Base-by-base conservation (phyloP, 2,888 invertebrate genomes). In the Erynnis tages region DNA sequence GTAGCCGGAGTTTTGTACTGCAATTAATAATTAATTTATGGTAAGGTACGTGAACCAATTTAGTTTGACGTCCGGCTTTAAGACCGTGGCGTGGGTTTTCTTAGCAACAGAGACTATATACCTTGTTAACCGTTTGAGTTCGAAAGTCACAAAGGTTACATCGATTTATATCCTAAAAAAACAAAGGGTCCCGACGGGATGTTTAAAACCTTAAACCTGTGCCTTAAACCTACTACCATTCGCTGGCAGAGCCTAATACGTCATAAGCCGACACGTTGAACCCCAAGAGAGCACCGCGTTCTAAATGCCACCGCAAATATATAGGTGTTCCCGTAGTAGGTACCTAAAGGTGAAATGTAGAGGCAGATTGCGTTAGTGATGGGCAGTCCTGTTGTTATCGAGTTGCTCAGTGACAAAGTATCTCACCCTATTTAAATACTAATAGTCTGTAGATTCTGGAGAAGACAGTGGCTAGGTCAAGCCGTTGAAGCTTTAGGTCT, bases 1-100 rank as follows among this genome's bases (percentile, higher is more conserved):
- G n/a, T n/a, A n/a, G 8, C 11, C 29, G 4, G 10, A 17, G 29
- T 8, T 13, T 19, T 17, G 30, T 19, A 19, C 19, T 19, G 21
- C 43, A 44, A 44, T 44, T 43, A 30, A 8, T 21, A 21, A 19
- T 6, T 10, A 30, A 13, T 30, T 30, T 16, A 14, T 30, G 13
- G 30, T 30, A 19, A 30, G 8, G 43, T 30, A 30, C 41, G 30
- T 23, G 30, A 11, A 1, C 30, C 43, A 44, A 44, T 44, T 30
- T 30, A 19, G 19, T 19, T 13, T 30, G 30, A 44, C 43, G 30
- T 44, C 13, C 19, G 11, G 29, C 16, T 7, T 17, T 6, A 13
- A 30, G 6, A 38, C 21, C 37, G 37, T 30, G 29, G 8, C n/a
- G 29, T 4, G 17, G 17, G 43, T 30, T 44, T 44, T 43, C 13